Base-by-base conservation (phyloP, 2,888 invertebrate species). In the Orthosia cruda region DNA sequence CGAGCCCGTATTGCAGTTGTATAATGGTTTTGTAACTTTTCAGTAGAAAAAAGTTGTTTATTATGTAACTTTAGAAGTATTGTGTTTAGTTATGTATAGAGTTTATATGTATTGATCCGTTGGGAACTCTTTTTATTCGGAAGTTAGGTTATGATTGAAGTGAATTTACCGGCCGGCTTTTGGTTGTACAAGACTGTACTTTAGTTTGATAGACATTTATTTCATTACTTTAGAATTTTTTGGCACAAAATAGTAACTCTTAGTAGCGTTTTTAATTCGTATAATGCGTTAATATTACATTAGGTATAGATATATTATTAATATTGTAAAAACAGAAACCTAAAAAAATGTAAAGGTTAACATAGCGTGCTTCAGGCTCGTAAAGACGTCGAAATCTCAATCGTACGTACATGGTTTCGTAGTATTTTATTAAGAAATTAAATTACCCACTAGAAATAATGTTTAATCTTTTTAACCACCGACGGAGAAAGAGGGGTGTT, bases 1-100 rank as follows among this genome's bases (percentile, higher is more conserved):
- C 91, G 93, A 92, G 92, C 93, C 94, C 90, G 92, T 94, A 94
- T 93, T 95, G 95, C 95, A 94, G 95, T 91, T 92, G 90, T 92
- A n/a, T n/a, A 92, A 91, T 91, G 88, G 90, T 89, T 91, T 89
- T 89, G 89, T 91, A 90, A 90, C 89, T 90, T 91, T 89, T 89
- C 79, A 57, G 32, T 66, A 20, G 71, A 76, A 86, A 82, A 87
- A 86, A 85, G 62, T 89, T 84, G 80, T 89, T 88, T 86, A 86
- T 92, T 92, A 92, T 90, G 71, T 92, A 91, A 92, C 85, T 87
- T 83, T 71, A 26, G 40, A 57, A 64, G 26, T 70, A 52, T 13
- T 26, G 5, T 12, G 11, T 7, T 4, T 16, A 40, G 18, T 47
- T 49, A 55, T 52, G 13, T 70, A n/a, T 52, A 18, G 4, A 7